These are phyloP conservation scores for Vultur gryphus DNA, from an alignment of 2,797 vertebrate genomes.

Conservation along the genomic window DNA sequence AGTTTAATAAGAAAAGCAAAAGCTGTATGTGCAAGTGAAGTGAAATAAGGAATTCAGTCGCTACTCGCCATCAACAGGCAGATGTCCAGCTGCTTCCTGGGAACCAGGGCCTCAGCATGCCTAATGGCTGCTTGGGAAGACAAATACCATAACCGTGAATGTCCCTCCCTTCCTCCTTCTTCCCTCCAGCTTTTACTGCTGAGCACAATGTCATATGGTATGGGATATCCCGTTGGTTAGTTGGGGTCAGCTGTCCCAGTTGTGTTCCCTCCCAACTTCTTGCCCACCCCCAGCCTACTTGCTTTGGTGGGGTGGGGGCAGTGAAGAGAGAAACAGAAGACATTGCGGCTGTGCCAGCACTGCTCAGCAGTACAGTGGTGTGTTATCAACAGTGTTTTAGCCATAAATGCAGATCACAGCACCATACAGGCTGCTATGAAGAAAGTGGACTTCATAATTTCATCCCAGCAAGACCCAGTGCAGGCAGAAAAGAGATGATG, in stretches of 20 bases:
- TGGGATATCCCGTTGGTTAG: neutral
- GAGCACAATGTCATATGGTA: neutral
- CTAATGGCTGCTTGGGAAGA: neutral
- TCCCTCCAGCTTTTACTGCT: neutral
- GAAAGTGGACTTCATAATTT: neutral
- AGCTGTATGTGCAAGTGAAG: neutral
- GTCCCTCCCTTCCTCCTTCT: neutral
- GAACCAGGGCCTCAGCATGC: neutral
- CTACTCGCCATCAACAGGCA: neutral
- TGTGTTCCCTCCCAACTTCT: neutral
- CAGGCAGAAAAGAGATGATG: neutral
- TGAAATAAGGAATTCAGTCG: neutral
- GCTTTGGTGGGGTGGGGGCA: neutral
- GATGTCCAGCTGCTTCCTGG: neutral
- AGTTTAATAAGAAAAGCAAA: neutral
- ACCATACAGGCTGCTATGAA: neutral
- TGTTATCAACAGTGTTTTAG: neutral
- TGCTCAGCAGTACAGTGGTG: no score
- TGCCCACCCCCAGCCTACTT: fast-evolving
- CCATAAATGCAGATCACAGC: neutral
- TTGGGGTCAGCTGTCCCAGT: neutral
- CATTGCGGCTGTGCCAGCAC: neutral
- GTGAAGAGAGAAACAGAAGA: neutral
- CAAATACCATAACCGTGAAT: neutral
- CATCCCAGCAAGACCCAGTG: neutral